phyloP scores from a whole-genome alignment of 2,113 vertebrate species.

The Camarhynchus parvulus region DNA sequence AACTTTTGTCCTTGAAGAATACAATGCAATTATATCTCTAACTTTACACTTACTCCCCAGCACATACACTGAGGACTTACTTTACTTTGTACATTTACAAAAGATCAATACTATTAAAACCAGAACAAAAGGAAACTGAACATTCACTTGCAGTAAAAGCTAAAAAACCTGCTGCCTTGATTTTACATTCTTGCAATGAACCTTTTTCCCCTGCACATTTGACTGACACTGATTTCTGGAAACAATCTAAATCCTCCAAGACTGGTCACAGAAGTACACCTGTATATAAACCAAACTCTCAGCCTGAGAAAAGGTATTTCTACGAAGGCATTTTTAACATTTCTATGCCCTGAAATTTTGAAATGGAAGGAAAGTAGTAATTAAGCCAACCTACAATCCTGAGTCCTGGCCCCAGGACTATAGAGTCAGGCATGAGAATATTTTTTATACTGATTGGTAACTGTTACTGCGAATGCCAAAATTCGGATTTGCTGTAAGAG shows the following conservation, averaged over 20 bases:
- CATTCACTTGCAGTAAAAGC: background rate
- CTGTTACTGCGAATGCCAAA: background rate
- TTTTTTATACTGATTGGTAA: background rate
- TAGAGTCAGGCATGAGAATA: rapidly evolving
- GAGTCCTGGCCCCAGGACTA: background rate
- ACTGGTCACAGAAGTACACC: background rate
- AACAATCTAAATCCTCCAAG: background rate
- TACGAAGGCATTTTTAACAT: background rate
- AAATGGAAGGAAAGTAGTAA: conserved; percentile 8
- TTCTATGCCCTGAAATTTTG: background rate
- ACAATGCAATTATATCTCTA: conserved; percentile 28
- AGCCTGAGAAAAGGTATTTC: background rate
- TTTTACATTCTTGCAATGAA: conserved; percentile 25
- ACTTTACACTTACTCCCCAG: background rate
- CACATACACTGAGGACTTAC: background rate
- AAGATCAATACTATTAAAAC: conserved; percentile 52
- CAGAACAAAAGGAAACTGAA: conserved; percentile 27
- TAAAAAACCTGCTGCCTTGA: background rate
- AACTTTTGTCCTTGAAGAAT: conserved; percentile 55
- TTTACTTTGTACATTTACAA: background rate
- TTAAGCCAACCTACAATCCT: conserved; percentile 26
- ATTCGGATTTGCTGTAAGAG: background rate
- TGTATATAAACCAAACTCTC: background rate
- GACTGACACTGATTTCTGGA: conserved; percentile 9
- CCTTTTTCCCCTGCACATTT: background rate